Base-by-base conservation (phyloP, 35 echinoderm and acorn worm genomes). In the Ptychodera flava region DNA sequence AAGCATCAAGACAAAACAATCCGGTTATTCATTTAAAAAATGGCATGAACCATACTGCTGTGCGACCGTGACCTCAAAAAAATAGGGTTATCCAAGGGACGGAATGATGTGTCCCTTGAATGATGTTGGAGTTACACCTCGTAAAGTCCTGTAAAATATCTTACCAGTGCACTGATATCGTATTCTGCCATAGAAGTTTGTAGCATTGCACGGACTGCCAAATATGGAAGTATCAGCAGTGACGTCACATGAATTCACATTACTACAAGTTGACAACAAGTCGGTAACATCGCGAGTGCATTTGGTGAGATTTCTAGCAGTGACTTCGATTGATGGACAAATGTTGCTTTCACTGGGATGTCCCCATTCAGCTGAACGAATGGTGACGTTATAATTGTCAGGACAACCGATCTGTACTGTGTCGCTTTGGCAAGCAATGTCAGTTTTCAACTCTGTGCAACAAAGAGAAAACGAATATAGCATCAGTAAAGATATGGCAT, bases 121-220 rank as follows among this genome's bases (percentile, higher is more conserved):
- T n/a, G n/a, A n/a, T n/a, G n/a, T n/a, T n/a, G n/a, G n/a, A n/a
- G n/a, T n/a, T n/a, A n/a, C n/a, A n/a, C n/a, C n/a, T n/a, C n/a
- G n/a, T n/a, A n/a, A n/a, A n/a, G n/a, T n/a, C n/a, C n/a, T n/a
- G n/a, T n/a, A n/a, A n/a, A 6, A 64, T 64, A 64, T 12, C 38
- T 90, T 29, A 90, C 81, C 75, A 16, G 82, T 80, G 81, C 93
- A 91, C 12, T 80, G 79, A n/a, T 95, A 95, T 14, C 90, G 85
- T 33, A 89, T 45, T 45, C 87, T 89, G 88, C 89, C 36, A 37
- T 95, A 89, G 0, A 92, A 36, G 37, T 87, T 81, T 37, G 89
- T 89, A 15, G 34, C 88, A 77, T 80, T 79, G 37, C 93, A 95
- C 0, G 93, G 93, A 34, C 87, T 87, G 0, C 84, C 87, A 1